phyloP scores from a whole-genome alignment of 2,888 invertebrate species.

The Agrilus mali region DNA sequence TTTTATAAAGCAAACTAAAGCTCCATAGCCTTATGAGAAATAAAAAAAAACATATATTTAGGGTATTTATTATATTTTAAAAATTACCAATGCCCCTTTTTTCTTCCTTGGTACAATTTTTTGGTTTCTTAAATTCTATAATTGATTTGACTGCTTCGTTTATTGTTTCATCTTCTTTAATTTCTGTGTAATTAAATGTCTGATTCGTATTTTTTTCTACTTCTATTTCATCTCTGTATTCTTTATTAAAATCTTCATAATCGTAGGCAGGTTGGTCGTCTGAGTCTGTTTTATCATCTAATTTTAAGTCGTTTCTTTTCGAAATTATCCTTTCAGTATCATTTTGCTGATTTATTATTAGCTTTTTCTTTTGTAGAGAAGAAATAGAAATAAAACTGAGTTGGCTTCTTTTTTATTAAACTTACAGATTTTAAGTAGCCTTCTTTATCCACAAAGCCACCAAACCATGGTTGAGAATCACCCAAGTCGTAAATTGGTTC shows the following conservation, averaged over 20 bases:
- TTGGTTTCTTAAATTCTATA: slow-evolving; percentile 24
- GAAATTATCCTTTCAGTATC: background rate
- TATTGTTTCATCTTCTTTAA: slow-evolving; percentile 29
- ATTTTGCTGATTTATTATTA: background rate
- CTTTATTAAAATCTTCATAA: slow-evolving; percentile 33
- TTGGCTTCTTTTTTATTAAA: background rate
- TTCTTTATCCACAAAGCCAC: slow-evolving; percentile 13
- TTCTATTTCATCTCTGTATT: slow-evolving; percentile 35
- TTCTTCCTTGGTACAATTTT: slow-evolving; percentile 37
- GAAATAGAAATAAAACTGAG: background rate
- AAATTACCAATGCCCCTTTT: slow-evolving; percentile 32
- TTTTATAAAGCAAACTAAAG: slow-evolving; percentile 30
- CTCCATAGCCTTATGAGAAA: slow-evolving; percentile 20
- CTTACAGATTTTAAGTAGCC: slow-evolving; percentile 6
- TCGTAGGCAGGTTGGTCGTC: slow-evolving; percentile 27
- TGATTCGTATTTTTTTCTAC: slow-evolving; percentile 24
- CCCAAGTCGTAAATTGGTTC: slow-evolving; percentile 21
- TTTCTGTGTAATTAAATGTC: slow-evolving; percentile 32
- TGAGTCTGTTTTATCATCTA: slow-evolving; percentile 3
- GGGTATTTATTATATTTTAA: background rate
- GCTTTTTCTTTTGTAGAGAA: background rate
- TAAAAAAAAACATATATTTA: background rate
- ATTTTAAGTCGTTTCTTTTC: slow-evolving; percentile 4
- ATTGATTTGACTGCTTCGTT: slow-evolving; percentile 29
- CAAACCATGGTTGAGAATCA: slow-evolving; percentile 20